phyloP scores from a whole-genome alignment of 2,113 vertebrate genomes.

The Hypocryptadius cinnamomeus region DNA sequence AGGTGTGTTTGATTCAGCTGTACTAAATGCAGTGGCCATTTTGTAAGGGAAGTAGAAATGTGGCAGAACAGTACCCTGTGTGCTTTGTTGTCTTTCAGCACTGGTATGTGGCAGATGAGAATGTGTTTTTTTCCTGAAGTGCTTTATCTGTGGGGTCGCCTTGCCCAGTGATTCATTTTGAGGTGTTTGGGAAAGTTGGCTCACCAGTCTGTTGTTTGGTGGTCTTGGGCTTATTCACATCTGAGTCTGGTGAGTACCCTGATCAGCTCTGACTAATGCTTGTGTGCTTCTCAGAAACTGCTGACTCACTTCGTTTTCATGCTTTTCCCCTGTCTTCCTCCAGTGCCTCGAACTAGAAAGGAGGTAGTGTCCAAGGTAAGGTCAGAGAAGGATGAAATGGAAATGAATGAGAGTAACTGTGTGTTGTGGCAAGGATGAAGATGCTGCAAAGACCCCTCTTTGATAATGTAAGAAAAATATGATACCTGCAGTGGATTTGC shows the following conservation, averaged over 20 bases:
- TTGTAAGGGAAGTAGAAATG: not conserved
- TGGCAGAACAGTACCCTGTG: not conserved
- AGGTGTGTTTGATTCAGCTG: not conserved
- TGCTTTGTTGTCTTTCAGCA: not conserved
- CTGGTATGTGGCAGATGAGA: not conserved
- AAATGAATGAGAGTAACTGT: not conserved
- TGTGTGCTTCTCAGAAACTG: not conserved
- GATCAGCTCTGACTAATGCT: conserved; percentile 1
- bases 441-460: not conserved
- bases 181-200: not conserved
- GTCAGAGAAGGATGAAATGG: not conserved
- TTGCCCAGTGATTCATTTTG: not conserved
- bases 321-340: not conserved
- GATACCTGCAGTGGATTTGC: not conserved
- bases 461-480: not conserved
- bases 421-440: not conserved
- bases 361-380: not conserved
- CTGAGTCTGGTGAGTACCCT: not conserved
- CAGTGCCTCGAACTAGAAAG: not conserved
- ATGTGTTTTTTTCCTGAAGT: not conserved
- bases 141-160: not conserved
- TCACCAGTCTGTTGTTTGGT: not conserved
- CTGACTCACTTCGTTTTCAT: conserved; percentile 16
- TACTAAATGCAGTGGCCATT: not conserved
- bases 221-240: not conserved